phyloP scores from a whole-genome alignment of 2,888 invertebrate species.

The Drosophila niveifrons region DNA sequence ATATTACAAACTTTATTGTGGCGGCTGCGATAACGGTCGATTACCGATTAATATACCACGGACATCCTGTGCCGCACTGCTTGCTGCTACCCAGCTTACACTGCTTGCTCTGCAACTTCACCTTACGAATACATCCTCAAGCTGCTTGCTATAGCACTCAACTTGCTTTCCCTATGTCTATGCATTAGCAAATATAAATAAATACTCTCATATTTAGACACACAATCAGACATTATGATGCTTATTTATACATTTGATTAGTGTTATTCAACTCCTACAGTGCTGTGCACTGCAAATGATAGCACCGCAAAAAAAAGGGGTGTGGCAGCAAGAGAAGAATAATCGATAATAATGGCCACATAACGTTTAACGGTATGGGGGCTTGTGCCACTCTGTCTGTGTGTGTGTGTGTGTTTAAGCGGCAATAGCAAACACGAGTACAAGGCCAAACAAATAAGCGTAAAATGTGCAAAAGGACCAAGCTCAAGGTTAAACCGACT shows the following conservation, averaged over 20 bases:
- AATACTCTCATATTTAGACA: background rate
- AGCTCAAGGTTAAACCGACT: conserved; percentile 50
- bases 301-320: conserved; percentile 32
- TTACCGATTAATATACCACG: too few species aligned
- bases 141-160: conserved; percentile 28
- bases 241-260: conserved; percentile 2
- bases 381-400: conserved; percentile 17
- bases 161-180: background rate
- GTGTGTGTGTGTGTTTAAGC: conserved; percentile 20
- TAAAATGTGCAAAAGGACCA: conserved; percentile 54
- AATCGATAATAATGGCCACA: conserved; percentile 46
- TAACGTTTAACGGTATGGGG: conserved; percentile 28
- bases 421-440: conserved; percentile 56
- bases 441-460: conserved; percentile 74
- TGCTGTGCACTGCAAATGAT: conserved; percentile 14
- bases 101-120: conserved; percentile 5
- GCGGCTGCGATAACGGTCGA: too few species aligned
- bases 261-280: background rate
- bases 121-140: background rate
- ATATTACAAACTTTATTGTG: too few species aligned
- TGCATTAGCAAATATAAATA: background rate
- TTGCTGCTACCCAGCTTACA: background rate
- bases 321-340: conserved; percentile 31
- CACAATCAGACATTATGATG: background rate
- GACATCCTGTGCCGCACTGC: background rate